Base-by-base conservation (phyloP, 2,888 invertebrate species). In the Microplitis manilae region DNA sequence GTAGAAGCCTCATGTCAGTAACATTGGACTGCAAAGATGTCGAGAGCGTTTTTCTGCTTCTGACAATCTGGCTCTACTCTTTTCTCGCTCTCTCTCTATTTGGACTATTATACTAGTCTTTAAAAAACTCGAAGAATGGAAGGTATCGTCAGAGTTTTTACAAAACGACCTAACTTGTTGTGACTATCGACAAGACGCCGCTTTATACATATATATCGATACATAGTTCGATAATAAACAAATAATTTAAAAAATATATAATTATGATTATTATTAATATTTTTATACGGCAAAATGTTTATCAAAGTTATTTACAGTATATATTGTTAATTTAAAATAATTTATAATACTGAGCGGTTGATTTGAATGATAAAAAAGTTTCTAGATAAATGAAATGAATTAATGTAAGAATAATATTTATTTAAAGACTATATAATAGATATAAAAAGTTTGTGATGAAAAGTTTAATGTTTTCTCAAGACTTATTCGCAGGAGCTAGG, bases 101-200 rank as follows among this genome's bases (percentile, higher is more conserved):
- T 50, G 9, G 8, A 50, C 50, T 30, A 50, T 8, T 69, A 64
- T 59, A 50, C 68, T 40, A 41, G 65, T 73, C 73, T 75, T 75
- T 77, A 72, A 64, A 75, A 77, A 78, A 76, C 77, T 79, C 68
- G 67, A 68, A 73, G 77, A 76, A 71, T 77, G 76, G 68, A 80
- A 77, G 67, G 69, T 68, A 38, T 20, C 60, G 59, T 41, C 38
- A 9, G 59, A 72, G 41, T 62, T 71, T 73, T 41, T 62, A 76
- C 41, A 67, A 40, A 71, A 68, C 41, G 72, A 50, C 17, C 64
- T 50, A 78, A 70, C 71, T 71, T 70, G 68, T 67, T 71, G 68
- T 59, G 60, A 65, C 71, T 30, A 68, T 73, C 74, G 67, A 61
- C 50, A 68, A 75, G 60, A 76, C 62, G 73, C 65, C 73, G 67